Conservation (phyloP, 1,140 invertebrate genomes). For the Pomacea maculata region DNA sequence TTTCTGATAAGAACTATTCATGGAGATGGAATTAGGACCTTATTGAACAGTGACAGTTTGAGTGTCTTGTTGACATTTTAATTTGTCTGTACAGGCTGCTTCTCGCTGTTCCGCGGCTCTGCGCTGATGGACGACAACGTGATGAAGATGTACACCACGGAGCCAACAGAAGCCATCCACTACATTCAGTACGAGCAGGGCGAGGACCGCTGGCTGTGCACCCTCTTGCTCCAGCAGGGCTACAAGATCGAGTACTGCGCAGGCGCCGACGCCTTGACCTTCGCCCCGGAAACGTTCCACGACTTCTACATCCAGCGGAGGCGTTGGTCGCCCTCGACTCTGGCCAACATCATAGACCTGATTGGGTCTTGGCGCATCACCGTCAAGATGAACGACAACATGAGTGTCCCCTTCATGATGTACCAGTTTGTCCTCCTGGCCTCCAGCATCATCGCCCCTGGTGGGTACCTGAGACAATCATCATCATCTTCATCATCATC, state of each 20-base stretch:
- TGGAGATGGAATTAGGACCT: too few species aligned
- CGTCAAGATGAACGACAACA: slow-evolving; percentile 72
- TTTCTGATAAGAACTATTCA: too few species aligned
- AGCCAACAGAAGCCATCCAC: slow-evolving; percentile 48
- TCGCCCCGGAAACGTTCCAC: slow-evolving; percentile 71
- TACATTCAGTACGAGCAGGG: slow-evolving; percentile 58
- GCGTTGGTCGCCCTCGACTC: slow-evolving; percentile 75
- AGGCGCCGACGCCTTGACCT: slow-evolving; percentile 74
- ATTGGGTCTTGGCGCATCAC: slow-evolving; percentile 70
- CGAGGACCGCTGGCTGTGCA: slow-evolving; percentile 69
- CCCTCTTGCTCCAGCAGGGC: slow-evolving; percentile 73
- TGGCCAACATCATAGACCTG: slow-evolving; percentile 76
- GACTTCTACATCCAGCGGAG: slow-evolving; percentile 69
- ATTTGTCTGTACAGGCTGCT: not conserved
- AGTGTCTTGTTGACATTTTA: too few species aligned
- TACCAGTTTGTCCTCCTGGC: slow-evolving; percentile 78
- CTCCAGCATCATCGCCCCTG: slow-evolving; percentile 86
- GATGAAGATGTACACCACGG: slow-evolving; percentile 46
- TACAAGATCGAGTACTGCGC: slow-evolving; percentile 76
- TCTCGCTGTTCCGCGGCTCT: slow-evolving; percentile 37
- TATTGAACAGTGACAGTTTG: too few species aligned
- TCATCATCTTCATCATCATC: too few species aligned
- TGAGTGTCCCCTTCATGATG: slow-evolving; percentile 71
- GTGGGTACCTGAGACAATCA: not conserved
- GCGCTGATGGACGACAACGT: slow-evolving; percentile 59